Conservation (phyloP, 2,797 vertebrate genomes). For the Petrocephalus sullivani region DNA sequence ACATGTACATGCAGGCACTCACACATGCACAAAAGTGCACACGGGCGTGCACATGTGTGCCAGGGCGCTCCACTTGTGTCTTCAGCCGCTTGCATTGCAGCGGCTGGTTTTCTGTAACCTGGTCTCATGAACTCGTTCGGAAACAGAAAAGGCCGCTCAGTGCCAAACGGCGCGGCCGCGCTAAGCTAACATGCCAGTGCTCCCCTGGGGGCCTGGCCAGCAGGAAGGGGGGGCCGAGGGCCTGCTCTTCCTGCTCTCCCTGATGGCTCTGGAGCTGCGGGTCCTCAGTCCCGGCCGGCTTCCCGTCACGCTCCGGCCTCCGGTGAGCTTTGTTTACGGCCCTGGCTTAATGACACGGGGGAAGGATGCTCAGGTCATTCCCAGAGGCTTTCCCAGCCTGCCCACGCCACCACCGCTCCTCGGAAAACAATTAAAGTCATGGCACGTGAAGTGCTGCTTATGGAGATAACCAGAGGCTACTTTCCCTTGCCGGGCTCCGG, state of each 20-base stretch:
- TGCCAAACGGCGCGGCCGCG: not conserved
- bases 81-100: constrained; percentile 45
- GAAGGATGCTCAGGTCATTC: constrained; percentile 34
- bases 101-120: constrained; percentile 45
- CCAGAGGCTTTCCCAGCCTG: constrained; percentile 28
- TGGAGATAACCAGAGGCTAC: constrained; percentile 26
- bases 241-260: constrained; percentile 14
- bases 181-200: not conserved
- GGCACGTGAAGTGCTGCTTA: constrained; percentile 30
- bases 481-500: constrained; percentile 21
- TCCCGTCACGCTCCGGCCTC: constrained; percentile 36
- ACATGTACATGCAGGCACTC: not conserved
- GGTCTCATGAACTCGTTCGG: constrained; percentile 54
- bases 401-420: constrained; percentile 21
- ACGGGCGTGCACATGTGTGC: not conserved
- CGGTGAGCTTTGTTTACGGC: constrained; percentile 39
- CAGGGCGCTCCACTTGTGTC: constrained; percentile 61
- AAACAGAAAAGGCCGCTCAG: not conserved
- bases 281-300: constrained; percentile 23
- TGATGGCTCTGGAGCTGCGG: constrained; percentile 31
- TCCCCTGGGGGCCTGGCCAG: not conserved
- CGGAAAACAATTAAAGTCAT: constrained; percentile 33
- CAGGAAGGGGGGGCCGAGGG: constrained; percentile 6
- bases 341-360: constrained; percentile 33
- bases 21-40: not conserved